Base-by-base conservation (phyloP, 2,113 vertebrate genomes). In the Myiopsitta monachus region DNA sequence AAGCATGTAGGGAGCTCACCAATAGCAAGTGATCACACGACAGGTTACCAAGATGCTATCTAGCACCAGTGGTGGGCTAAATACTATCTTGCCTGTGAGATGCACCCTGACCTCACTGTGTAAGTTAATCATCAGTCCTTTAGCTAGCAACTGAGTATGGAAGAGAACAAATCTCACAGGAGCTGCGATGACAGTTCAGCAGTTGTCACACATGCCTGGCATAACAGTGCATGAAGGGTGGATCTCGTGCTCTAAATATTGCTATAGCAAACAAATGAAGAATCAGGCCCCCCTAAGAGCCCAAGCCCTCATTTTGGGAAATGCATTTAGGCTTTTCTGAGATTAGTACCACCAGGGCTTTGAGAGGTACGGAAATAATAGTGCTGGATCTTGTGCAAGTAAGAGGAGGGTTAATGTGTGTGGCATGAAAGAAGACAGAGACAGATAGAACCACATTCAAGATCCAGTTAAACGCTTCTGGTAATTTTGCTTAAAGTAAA, bases 131-230 rank as follows among this genome's bases (percentile, higher is more conserved):
- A n/a, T 26, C 63, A 62, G 7, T 33, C 36, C 36, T 41, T 62
- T 36, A 61, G 43, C 0, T 14, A 61, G 27, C 66, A 61, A 30
- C 62, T 0, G 2, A 67, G 13, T 28, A 31, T 14, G 46, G 79
- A 61, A 83, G 52, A 72, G 26, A 51, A 46, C 23, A n/a, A 38
- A 51, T 31, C 31, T 63, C 55, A n/a, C 54, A 59, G 84, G n/a
- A 46, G 78, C 27, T 61, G 84, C 0, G 5, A 17, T 64, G 90
- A 82, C 64, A 82, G 39, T 3, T 27, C 47, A 68, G 64, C 51
- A 31, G 27, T 52, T 85, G 75, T 80, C 93, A 90, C 63, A 33
- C 0, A 0, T 72, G 66, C 68, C 33, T 89, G 89, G 73, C 83
- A 87, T 86, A 68, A 61, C 52, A 57, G 38, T 0, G 1, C 0